phyloP scores from a whole-genome alignment of 2,797 vertebrate species.

The Betta splendens region DNA sequence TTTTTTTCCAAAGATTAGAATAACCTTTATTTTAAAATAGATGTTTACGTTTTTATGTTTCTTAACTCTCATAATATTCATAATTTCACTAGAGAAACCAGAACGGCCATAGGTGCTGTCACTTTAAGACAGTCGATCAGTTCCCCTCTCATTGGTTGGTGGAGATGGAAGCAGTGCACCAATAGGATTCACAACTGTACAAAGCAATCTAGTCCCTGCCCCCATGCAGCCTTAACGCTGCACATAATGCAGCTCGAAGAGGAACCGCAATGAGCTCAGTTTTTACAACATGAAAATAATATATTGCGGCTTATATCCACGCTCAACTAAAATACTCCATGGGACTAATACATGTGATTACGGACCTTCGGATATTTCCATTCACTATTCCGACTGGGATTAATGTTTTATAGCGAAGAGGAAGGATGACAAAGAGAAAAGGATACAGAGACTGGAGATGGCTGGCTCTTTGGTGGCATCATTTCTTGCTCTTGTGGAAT shows the following conservation, averaged over 20 bases:
- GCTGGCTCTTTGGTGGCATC: slow-evolving; percentile 68
- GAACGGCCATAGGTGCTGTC: too few relatives aligned
- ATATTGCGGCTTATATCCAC: too few relatives aligned
- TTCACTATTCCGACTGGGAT: slow-evolving; percentile 28
- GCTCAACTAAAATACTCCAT: too few relatives aligned
- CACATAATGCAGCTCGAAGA: slow-evolving; percentile 32
- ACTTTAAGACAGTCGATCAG: slow-evolving; percentile 7
- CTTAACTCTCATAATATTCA: too few relatives aligned
- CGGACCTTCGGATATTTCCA: too few relatives aligned
- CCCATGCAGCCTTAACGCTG: slow-evolving; percentile 31
- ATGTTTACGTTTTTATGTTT: too few relatives aligned
- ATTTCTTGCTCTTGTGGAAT: slow-evolving; percentile 77
- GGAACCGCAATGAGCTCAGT: too few relatives aligned
- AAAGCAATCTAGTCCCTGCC: slow-evolving; percentile 71
- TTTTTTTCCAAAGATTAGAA: too few relatives aligned
- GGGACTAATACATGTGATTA: too few relatives aligned
- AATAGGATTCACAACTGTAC: slow-evolving; percentile 51
- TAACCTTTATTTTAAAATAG: too few relatives aligned
- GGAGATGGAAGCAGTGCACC: slow-evolving; percentile 14
- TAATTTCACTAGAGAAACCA: too few relatives aligned
- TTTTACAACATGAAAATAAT: too few relatives aligned
- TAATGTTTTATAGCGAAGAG: slow-evolving; percentile 22
- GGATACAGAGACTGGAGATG: slow-evolving; percentile 60
- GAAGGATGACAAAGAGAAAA: slow-evolving; percentile 55
- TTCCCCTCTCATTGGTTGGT: slow-evolving; percentile 33